Evolutionary conservation across 1,140 invertebrate genomes (phyloP), one percentile per base, ranked within the genome.

Genomic region (Megalopta genalis): DNA sequence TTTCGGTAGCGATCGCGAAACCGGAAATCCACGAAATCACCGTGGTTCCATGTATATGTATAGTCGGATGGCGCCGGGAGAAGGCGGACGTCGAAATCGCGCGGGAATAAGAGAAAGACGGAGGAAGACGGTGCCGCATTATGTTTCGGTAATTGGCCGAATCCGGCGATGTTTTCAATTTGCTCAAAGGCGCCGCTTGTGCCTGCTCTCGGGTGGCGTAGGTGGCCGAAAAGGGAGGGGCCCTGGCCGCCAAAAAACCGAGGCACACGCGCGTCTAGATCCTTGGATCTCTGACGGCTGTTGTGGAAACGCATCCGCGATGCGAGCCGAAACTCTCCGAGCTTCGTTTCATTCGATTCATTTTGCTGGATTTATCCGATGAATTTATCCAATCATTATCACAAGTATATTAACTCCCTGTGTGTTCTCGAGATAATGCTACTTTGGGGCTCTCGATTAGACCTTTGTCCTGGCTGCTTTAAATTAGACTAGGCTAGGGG

Each of bases 131-230:
- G 83, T 83, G 83, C 71, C 85, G 88, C 88, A 88, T 90, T 90
- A 90, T 90, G 88, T 89, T 90, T 90, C 84, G 88, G 88, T 90
- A 90, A 90, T 90, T 90, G 89, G 88, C 89, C 88, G 86, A 90
- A 90, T 90, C 88, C 88, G 87, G 86, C 86, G 88, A 89, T 90
- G 89, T 90, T 90, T 90, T 90, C 89, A 90, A 90, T 90, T 90
- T 89, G 82, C 84, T 89, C 89, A 90, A 90, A 90, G 89, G 84
- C 87, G 88, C 89, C 89, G 89, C 89, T 89, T 87, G 76, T 87
- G 67, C 77, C 71, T 16, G 60, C 12, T 49, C 32, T 16, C 3
- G 10, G 62, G 0, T 65, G 39, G 64, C 39, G 64, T 66, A 46
- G 64, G 64, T 66, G 64, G 64, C n/a, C 39, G 64, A 25, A 46